phyloP scores from a whole-genome alignment of 2,888 invertebrate species.

The Drosophila ezoana region DNA sequence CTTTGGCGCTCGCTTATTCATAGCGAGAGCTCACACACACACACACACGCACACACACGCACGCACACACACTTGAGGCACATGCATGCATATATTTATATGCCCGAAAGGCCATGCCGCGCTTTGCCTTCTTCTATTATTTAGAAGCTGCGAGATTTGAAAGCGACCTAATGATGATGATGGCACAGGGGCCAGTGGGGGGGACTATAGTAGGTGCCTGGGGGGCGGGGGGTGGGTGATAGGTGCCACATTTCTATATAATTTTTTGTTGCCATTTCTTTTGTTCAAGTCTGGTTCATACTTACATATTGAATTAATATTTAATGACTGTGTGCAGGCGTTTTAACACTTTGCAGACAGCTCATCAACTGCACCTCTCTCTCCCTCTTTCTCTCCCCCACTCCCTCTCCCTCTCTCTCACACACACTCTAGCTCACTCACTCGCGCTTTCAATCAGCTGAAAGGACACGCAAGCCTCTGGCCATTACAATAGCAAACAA shows the following conservation, averaged over 20 bases:
- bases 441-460: constrained; percentile 64
- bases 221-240: no score
- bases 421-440: background rate
- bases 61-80: background rate
- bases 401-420: background rate
- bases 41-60: constrained; percentile 2
- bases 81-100: constrained; percentile 25
- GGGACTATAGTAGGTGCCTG: background rate
- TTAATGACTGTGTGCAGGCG: constrained; percentile 74
- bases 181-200: background rate
- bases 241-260: constrained; percentile 3
- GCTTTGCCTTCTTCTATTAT: constrained; percentile 21
- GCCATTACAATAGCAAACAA: constrained; percentile 62
- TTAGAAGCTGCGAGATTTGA: constrained; percentile 61
- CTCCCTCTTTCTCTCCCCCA: background rate
- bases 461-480: constrained; percentile 68
- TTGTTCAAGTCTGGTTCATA: constrained; percentile 24
- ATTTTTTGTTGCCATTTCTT: background rate
- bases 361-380: constrained; percentile 23
- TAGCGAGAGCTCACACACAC: constrained; percentile 31
- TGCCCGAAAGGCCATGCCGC: constrained; percentile 12
- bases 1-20: constrained; percentile 51
- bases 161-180: constrained; percentile 56
- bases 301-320: constrained; percentile 61
- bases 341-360: constrained; percentile 74